These are phyloP conservation scores for Sternarchorhynchus goeldii DNA, from an alignment of 2,797 vertebrate genomes.

Conservation along the genomic window DNA sequence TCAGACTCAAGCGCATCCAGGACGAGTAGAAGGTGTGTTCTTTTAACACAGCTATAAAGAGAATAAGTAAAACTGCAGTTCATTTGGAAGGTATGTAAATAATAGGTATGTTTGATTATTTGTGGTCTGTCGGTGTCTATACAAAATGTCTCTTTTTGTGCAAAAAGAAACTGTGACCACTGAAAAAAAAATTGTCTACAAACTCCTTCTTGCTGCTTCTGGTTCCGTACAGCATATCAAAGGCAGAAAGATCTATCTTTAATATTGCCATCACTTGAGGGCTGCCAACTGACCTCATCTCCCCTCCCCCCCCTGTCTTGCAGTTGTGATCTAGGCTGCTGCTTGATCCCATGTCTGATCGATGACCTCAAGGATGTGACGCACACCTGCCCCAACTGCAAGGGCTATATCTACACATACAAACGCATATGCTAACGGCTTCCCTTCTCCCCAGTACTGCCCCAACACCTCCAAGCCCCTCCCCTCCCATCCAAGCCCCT, in stretches of 20 bases:
- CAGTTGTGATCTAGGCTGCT: slow-evolving; percentile 97
- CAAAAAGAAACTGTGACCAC: no score
- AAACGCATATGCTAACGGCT: slow-evolving; percentile 94
- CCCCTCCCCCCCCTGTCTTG: slow-evolving; percentile 12
- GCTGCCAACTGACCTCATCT: background rate
- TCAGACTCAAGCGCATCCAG: no score
- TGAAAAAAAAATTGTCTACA: no score
- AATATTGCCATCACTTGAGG: background rate
- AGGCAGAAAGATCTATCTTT: background rate
- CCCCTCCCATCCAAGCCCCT: no score
- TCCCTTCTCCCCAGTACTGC: background rate
- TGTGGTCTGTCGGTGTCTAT: no score
- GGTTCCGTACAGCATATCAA: background rate
- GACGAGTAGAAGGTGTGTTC: background rate
- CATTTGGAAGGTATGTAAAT: no score
- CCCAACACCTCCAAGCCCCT: background rate
- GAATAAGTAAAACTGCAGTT: no score
- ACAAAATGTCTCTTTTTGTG: no score
- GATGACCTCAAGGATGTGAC: slow-evolving; percentile 99
- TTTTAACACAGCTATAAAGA: background rate
- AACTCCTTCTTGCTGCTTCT: no score
- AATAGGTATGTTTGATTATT: no score
- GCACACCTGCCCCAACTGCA: slow-evolving; percentile 97
- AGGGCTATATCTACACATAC: slow-evolving; percentile 99
- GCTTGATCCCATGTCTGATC: slow-evolving; percentile 95